Conservation (phyloP, 2,888 invertebrate genomes). For the Agrotis clavis region DNA sequence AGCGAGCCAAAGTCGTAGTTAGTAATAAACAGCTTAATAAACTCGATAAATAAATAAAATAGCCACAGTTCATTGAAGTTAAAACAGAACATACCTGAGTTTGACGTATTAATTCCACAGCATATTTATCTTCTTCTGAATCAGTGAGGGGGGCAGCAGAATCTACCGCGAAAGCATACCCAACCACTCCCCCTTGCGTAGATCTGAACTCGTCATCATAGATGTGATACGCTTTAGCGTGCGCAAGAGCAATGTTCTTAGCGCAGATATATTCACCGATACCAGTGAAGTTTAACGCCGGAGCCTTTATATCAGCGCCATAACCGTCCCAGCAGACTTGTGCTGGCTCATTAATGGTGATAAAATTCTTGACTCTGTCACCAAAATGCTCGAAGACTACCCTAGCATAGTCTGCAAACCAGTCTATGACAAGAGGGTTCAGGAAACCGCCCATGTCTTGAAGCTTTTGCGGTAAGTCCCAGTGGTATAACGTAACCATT, state of each 20-base stretch:
- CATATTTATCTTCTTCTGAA: conserved; percentile 73
- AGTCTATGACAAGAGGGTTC: conserved; percentile 80
- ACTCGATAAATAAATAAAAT: not conserved
- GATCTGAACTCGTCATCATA: conserved; percentile 79
- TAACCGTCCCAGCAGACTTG: conserved; percentile 84
- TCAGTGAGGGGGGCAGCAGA: conserved; percentile 70
- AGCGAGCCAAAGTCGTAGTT: not conserved
- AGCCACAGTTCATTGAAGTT: not conserved
- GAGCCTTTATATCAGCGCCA: conserved; percentile 75
- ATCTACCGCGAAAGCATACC: conserved; percentile 54
- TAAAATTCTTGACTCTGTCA: conserved; percentile 89
- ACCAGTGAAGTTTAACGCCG: conserved; percentile 80
- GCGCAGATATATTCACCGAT: conserved; percentile 88
- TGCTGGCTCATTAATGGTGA: conserved; percentile 91
- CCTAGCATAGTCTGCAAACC: conserved; percentile 86
- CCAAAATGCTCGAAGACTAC: conserved; percentile 84
- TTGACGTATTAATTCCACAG: conserved; percentile 69
- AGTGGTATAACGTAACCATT: conserved; percentile 90
- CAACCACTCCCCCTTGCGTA: conserved; percentile 66
- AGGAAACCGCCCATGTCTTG: conserved; percentile 90
- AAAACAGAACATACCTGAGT: conserved; percentile 60
- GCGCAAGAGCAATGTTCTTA: conserved; percentile 88
- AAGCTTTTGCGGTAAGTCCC: conserved; percentile 89
- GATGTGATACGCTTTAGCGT: conserved; percentile 84
- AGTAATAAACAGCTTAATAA: too few species aligned